Percentiles rank a stretch among this genome's conserved stretches.
Conservation (phyloP, 37 sponge, comb jelly and placozoan species). For the Agelas oroides region DNA sequence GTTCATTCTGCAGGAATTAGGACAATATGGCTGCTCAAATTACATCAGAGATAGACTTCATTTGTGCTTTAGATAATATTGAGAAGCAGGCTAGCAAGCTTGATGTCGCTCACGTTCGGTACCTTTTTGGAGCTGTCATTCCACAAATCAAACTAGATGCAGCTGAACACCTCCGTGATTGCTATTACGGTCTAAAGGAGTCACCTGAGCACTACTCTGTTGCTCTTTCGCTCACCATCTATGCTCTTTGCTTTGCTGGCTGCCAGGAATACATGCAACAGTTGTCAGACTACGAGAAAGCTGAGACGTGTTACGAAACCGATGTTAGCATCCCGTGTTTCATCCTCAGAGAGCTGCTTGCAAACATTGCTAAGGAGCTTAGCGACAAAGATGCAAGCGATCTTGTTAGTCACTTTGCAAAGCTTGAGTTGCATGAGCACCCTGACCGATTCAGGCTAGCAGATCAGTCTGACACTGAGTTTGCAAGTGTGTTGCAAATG, state of each 20-base stretch:
- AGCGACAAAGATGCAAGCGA: background rate
- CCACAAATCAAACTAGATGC: background rate
- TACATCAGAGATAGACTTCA: too few relatives aligned
- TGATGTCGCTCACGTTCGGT: too few relatives aligned
- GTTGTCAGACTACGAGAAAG: background rate
- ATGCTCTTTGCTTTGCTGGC: background rate
- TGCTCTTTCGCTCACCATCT: slow-evolving; percentile 9
- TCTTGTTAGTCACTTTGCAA: background rate
- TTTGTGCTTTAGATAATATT: too few relatives aligned
- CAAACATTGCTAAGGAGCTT: background rate
- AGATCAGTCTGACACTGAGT: background rate
- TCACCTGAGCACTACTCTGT: slow-evolving; percentile 5
- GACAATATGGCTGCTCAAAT: too few relatives aligned
- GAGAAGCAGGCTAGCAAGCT: too few relatives aligned
- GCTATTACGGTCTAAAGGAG: background rate
- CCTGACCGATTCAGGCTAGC: background rate
- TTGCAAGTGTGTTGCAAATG: background rate
- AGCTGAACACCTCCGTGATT: background rate
- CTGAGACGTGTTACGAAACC: slow-evolving; percentile 2
- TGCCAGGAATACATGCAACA: background rate
- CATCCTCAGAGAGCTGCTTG: background rate
- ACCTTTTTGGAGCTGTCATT: background rate
- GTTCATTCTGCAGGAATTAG: too few relatives aligned
- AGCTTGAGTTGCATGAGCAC: background rate
- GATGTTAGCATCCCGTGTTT: background rate